These are phyloP conservation scores for Agrilus mali DNA, from an alignment of 2,888 invertebrate species.

Conservation along the genomic window DNA sequence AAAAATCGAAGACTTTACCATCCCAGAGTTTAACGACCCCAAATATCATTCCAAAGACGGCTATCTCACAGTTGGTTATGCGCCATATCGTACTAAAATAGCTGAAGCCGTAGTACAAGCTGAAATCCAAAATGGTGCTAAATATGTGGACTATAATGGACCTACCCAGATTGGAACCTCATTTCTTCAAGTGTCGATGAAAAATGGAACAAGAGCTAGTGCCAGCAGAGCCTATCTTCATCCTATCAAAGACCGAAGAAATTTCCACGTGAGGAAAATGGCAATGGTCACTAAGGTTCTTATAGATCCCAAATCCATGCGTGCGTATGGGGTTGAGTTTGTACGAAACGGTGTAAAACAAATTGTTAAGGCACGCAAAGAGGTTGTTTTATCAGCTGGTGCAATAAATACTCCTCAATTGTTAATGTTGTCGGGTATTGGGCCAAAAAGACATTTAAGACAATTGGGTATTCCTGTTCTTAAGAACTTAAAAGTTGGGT, in stretches of 20 bases:
- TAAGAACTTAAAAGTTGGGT: constrained; percentile 38
- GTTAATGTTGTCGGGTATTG: constrained; percentile 57
- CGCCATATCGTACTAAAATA: constrained; percentile 44
- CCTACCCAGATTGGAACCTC: constrained; percentile 7
- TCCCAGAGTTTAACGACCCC: constrained; percentile 48
- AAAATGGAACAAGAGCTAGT: constrained; percentile 43
- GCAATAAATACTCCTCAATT: constrained; percentile 65
- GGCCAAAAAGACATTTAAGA: constrained; percentile 34
- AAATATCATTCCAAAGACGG: constrained; percentile 41
- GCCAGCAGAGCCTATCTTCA: constrained; percentile 60
- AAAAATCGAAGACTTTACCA: constrained; percentile 15
- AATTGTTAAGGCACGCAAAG: constrained; percentile 46
- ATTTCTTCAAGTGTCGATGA: constrained; percentile 2
- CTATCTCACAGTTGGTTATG: constrained; percentile 40
- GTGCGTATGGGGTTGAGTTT: constrained; percentile 54
- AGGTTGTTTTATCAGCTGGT: constrained; percentile 63
- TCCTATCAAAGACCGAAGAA: constrained; percentile 46
- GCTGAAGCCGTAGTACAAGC: constrained; percentile 44
- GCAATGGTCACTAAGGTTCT: constrained; percentile 52
- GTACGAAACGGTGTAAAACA: constrained; percentile 42
- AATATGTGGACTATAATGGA: constrained; percentile 5
- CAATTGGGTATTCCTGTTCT: constrained; percentile 34
- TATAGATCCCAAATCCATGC: constrained; percentile 44
- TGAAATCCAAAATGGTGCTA: constrained; percentile 3
- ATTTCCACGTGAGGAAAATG: constrained; percentile 53